These are phyloP conservation scores for Hesperophylax magnus DNA, from an alignment of 1,140 invertebrate genomes.

Conservation along the genomic window DNA sequence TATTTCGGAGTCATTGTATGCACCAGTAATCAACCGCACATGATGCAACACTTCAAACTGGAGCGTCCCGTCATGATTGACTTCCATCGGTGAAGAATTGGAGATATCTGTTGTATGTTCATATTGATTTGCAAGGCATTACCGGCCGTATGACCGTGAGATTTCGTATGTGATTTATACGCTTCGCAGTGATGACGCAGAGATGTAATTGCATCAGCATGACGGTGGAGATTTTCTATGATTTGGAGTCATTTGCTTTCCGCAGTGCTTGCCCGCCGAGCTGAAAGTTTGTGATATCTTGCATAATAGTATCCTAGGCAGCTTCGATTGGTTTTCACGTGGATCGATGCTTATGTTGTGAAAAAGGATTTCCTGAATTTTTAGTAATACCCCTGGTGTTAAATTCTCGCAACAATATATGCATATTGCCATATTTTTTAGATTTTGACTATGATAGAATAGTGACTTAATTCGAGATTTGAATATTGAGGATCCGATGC, in stretches of 20 bases:
- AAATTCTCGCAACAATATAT: too few species aligned
- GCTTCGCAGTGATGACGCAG: background rate
- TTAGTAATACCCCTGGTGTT: too few species aligned
- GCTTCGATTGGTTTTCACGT: background rate
- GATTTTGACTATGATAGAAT: too few species aligned
- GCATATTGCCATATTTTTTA: too few species aligned
- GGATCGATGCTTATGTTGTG: background rate
- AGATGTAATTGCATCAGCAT: too few species aligned
- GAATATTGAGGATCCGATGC: too few species aligned
- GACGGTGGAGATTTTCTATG: too few species aligned
- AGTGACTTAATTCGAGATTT: too few species aligned
- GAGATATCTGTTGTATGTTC: background rate
- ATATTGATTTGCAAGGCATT: too few species aligned
- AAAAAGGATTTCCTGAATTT: too few species aligned
- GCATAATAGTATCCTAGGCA: background rate
- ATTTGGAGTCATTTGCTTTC: too few species aligned
- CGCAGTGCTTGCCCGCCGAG: background rate
- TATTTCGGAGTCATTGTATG: slow-evolving; percentile 24
- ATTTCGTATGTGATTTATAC: background rate
- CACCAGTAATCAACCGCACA: slow-evolving; percentile 6
- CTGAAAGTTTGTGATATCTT: background rate
- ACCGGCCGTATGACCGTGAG: background rate
- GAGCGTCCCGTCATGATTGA: slow-evolving; percentile 36
- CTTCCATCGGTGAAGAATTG: background rate
- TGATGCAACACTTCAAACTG: slow-evolving; percentile 29